Evolutionary conservation across 2,113 vertebrate genomes (phyloP).

Genomic region (Cyphomyrus plagiostoma): DNA sequence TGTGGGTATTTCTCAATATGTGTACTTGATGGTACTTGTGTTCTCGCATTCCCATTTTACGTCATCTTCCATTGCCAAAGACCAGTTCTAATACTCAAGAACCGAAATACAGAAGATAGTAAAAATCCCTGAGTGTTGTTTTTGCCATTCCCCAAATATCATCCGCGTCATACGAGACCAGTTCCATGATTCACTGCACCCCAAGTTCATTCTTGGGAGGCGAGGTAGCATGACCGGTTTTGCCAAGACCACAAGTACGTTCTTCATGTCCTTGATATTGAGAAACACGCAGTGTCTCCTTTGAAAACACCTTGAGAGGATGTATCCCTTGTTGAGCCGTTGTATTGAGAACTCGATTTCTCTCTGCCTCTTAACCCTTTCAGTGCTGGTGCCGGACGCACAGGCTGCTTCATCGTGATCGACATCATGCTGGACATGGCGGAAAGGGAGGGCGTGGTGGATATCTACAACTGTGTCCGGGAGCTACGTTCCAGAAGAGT

Average conservation of each 20-base stretch:
- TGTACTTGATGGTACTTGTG: neutral
- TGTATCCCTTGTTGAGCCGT: neutral
- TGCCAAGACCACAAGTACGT: neutral
- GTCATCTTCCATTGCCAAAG: neutral
- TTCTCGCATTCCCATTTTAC: neutral
- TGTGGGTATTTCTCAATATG: neutral
- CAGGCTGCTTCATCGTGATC: slow-evolving; percentile 95
- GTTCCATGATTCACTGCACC: neutral
- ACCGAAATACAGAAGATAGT: neutral
- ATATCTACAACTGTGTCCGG: slow-evolving; percentile 93
- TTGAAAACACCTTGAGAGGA: neutral
- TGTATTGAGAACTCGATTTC: neutral
- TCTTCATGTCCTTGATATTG: neutral
- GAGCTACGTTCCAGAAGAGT: slow-evolving; percentile 89
- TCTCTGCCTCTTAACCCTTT: slow-evolving; percentile 14
- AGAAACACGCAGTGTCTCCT: neutral
- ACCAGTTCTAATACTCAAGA: neutral
- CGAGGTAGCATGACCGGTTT: neutral
- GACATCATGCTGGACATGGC: slow-evolving; percentile 99
- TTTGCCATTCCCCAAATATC: neutral
- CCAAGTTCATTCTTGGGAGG: neutral
- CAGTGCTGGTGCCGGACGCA: slow-evolving; percentile 90
- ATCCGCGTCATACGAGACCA: neutral
- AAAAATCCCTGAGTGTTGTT: neutral
- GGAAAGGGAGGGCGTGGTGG: slow-evolving; percentile 90